Base-by-base conservation (phyloP, 2,113 vertebrate genomes). In the Saguinus imperator region DNA sequence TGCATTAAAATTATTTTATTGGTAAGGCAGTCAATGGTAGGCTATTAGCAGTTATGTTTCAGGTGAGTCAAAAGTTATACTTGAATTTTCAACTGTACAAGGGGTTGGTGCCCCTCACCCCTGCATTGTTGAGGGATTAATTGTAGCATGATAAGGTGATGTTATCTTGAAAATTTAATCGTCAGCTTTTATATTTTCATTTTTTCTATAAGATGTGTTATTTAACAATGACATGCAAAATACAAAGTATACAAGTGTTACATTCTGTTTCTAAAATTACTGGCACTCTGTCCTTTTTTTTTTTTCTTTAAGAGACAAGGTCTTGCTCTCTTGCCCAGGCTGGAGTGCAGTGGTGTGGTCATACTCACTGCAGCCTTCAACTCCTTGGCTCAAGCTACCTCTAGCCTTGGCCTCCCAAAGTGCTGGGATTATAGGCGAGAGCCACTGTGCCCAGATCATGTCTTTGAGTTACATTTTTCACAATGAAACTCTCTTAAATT, bases 151-250 rank as follows among this genome's bases (percentile, higher is more conserved):
- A 29, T 81, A 92, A 87, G 35, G 57, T 75, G 77, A 94, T 57
- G 16, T 79, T 64, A 83, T 57, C 70, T 3, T 50, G 85, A 58
- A 96, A 91, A 87, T 70, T 43, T 27, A 83, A 70, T 79, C 27
- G 61, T 94, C 75, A 86, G 40, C 35, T 89, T 50, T 88, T 87
- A 52, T 84, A 84, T 76, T 92, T 95, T 92, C 52, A 88, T 85
- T 95, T 94, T 87, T 96, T 73, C 50, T 20, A 48, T 20, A 82
- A 25, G 21, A 52, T 87, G 50, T 91, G 12, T 80, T 94, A 52
- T 32, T 77, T 93, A 91, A 89, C 70, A 64, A 84, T 35, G 80
- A 45, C 8, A 61, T 16, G 58, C 35, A 66, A 18, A 77, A 76
- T 43, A 85, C 45, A 55, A 89, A 40, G n/a, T 48, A 48, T 23